Percentiles rank a stretch among this genome's conserved stretches.
phyloP scores from a whole-genome alignment of 1,140 invertebrate species.

The Bombus pyrosoma region DNA sequence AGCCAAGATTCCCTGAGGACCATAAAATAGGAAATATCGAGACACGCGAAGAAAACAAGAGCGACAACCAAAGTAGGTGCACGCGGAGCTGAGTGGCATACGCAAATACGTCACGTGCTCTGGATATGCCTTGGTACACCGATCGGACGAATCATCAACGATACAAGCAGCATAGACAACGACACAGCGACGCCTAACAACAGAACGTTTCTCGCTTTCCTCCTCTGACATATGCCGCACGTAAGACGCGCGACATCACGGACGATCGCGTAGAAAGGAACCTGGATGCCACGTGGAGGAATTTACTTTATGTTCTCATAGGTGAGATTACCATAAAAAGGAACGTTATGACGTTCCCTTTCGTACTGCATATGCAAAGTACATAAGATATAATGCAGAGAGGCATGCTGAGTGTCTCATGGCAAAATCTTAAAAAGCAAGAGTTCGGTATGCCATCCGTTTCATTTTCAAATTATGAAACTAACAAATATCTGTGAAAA shows the following conservation, averaged over 20 bases:
- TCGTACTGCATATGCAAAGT: too few species aligned
- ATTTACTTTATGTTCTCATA: background rate
- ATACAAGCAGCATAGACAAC: slow-evolving; percentile 25
- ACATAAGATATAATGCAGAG: too few species aligned
- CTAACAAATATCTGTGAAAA: too few species aligned
- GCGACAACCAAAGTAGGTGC: slow-evolving; percentile 1
- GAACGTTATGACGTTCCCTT: too few species aligned
- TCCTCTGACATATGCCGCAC: background rate
- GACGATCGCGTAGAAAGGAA: background rate
- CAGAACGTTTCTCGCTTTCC: background rate
- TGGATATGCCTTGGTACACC: background rate
- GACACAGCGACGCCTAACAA: slow-evolving; percentile 32
- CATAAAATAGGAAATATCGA: background rate
- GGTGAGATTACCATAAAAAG: too few species aligned
- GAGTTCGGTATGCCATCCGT: too few species aligned
- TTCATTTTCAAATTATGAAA: too few species aligned
- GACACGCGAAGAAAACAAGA: background rate
- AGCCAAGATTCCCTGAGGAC: background rate
- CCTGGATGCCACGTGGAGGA: background rate
- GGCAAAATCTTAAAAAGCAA: too few species aligned
- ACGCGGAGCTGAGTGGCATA: background rate
- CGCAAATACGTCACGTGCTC: slow-evolving; percentile 6
- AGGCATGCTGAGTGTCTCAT: too few species aligned
- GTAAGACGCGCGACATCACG: background rate
- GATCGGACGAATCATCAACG: slow-evolving; percentile 35